Evolutionary conservation across 92 coral and sea anemone species (phyloP), one percentile per base, ranked within the genome.

Genomic region (Siderastrea radians): DNA sequence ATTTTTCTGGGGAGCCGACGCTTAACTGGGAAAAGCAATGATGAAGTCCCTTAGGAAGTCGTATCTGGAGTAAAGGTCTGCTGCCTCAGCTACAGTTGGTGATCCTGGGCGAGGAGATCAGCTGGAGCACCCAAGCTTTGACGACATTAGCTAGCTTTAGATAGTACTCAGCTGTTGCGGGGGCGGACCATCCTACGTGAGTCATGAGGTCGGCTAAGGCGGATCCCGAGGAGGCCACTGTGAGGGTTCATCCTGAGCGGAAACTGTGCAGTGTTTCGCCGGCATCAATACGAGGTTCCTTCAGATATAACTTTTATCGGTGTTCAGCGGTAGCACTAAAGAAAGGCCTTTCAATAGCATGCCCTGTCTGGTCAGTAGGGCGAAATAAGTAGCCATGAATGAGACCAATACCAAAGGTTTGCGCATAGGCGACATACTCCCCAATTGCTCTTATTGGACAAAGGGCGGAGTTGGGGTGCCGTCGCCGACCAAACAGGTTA

Each of bases 191-290:
- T 0, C 92, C 92, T 7, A 88, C 84, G 73, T 92, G 92, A 9
- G 87, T 47, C 84, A 92, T 76, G 46, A 74, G 76, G 68, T 92
- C 95, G 3, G 86, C 90, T 8, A 92, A 82, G 8, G 58, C 16
- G 8, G 89, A 75, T 6, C 92, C 95, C 10, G 89, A 68, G 43
- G 88, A 84, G 17, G 81, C 74, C 5, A 92, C 68, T 10, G 92
- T 61, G 7, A 87, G 77, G 58, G 85, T 90, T 12, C 92, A 83
- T 0, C 94, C 94, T 9, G 51, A 44, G 3, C 91, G 79, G 69
- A 91, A 91, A 59, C 88, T 87, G 14, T 87, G 89, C 5, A 87
- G 19, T 3, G 94, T 82, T 17, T 88, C 87, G 11, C 92, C 94
- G 7, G 16, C 79, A 11, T 70, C 62, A n/a, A 62, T 61, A 48